phyloP scores from a whole-genome alignment of 2,888 invertebrate species.

The Notocelia uddmanniana region DNA sequence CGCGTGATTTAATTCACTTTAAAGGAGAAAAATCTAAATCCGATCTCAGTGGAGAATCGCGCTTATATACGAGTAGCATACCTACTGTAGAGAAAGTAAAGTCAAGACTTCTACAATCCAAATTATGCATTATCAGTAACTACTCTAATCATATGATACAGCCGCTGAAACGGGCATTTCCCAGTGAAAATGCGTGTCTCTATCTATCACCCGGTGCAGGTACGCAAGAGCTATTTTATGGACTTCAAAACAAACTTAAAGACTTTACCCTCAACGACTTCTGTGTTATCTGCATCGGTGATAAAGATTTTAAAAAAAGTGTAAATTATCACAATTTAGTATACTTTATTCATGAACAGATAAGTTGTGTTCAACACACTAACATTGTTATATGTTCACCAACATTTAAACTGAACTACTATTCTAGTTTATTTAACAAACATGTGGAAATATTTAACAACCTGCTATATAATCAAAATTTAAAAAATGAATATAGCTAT shows the following conservation, averaged over 20 bases:
- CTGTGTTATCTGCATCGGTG: too few species aligned
- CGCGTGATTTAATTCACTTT: not conserved
- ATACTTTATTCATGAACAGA: too few species aligned
- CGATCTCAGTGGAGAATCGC: not conserved
- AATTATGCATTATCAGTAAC: constrained; percentile 18
- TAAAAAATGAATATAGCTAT: too few species aligned
- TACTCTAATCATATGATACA: constrained; percentile 5
- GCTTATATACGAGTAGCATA: not conserved
- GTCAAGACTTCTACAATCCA: not conserved
- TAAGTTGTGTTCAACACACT: too few species aligned
- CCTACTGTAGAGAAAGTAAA: not conserved
- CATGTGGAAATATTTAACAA: too few species aligned
- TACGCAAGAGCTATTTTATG: not conserved
- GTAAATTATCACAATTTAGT: too few species aligned
- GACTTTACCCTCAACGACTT: constrained; percentile 8
- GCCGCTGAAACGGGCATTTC: not conserved
- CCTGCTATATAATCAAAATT: too few species aligned
- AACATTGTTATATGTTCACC: too few species aligned
- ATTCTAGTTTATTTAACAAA: too few species aligned
- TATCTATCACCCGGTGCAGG: constrained; percentile 16
- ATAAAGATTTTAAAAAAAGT: too few species aligned
- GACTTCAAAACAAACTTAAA: not conserved
- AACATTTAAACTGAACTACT: too few species aligned
- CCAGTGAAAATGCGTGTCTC: not conserved
- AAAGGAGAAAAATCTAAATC: not conserved